These are phyloP conservation scores for Diploptera punctata DNA, from an alignment of 2,888 invertebrate genomes.

Conservation along the genomic window DNA sequence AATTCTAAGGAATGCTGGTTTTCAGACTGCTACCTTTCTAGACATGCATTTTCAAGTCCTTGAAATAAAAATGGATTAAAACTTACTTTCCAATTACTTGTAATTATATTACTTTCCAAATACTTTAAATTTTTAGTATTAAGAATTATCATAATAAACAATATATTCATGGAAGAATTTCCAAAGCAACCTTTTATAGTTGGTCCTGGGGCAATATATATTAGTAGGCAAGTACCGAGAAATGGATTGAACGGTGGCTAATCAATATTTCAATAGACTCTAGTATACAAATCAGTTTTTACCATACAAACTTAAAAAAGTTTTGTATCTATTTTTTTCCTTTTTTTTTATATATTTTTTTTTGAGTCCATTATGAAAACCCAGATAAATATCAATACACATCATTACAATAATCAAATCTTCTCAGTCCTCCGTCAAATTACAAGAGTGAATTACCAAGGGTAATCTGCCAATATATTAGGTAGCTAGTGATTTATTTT, in stretches of 20 bases:
- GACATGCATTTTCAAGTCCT: no score
- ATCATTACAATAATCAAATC: constrained; percentile 13
- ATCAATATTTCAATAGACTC: constrained; percentile 6
- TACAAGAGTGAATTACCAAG: no score
- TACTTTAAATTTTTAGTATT: no score
- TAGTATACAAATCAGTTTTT: constrained; percentile 8
- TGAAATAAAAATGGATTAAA: no score
- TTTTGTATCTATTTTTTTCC: no score
- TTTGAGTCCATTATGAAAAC: constrained; percentile 11
- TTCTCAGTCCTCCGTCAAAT: constrained; percentile 17
- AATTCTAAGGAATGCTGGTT: no score
- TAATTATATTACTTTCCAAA: no score
- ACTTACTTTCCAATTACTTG: no score
- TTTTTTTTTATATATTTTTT: no score
- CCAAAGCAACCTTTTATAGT: background rate
- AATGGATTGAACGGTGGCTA: background rate
- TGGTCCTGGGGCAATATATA: background rate
- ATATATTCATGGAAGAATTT: background rate
- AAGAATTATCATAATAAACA: no score
- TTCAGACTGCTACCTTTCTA: no score
- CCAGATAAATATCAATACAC: constrained; percentile 29
- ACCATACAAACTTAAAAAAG: constrained; percentile 20
- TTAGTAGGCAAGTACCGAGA: constrained; percentile 4
- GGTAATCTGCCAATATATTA: no score
- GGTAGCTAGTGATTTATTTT: constrained; percentile 4